Evolutionary conservation across 2,888 invertebrate species (phyloP).

Genomic region (Cyclophora punctaria): DNA sequence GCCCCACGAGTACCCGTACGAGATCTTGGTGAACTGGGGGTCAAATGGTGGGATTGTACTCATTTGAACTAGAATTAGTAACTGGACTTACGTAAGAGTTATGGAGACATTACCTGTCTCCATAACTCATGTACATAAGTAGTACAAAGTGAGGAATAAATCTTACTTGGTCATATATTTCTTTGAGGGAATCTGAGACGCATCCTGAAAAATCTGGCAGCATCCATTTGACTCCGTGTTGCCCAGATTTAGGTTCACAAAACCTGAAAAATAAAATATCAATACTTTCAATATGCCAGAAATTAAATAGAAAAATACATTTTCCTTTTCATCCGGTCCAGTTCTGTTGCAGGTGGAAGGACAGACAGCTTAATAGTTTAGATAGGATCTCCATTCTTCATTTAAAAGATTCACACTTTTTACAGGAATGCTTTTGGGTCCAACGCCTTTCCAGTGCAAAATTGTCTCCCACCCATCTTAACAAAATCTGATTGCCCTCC

Average conservation of each 20-base stretch:
- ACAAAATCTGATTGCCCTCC: too few species aligned
- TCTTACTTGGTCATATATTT: slow-evolving; percentile 77
- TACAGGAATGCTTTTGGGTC: too few species aligned
- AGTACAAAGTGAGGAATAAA: too few species aligned
- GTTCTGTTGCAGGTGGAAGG: too few species aligned
- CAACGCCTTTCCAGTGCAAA: too few species aligned
- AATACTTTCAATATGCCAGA: too few species aligned
- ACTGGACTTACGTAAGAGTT: background rate
- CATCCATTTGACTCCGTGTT: slow-evolving; percentile 82
- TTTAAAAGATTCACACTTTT: too few species aligned
- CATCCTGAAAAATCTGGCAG: slow-evolving; percentile 85
- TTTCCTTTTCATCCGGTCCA: background rate
- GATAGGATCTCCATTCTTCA: too few species aligned
- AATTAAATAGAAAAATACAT: background rate
- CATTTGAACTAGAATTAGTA: background rate
- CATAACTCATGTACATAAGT: too few species aligned
- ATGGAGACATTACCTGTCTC: too few species aligned
- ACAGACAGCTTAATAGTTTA: too few species aligned
- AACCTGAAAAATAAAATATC: slow-evolving; percentile 38
- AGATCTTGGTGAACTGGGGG: slow-evolving; percentile 54
- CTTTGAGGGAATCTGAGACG: slow-evolving; percentile 77
- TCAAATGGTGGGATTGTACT: background rate
- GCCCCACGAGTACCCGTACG: slow-evolving; percentile 79
- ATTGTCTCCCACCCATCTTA: too few species aligned
- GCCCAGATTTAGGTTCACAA: slow-evolving; percentile 63